Base-by-base conservation (phyloP, 2,113 vertebrate species). In the Xyliphius kryptos region DNA sequence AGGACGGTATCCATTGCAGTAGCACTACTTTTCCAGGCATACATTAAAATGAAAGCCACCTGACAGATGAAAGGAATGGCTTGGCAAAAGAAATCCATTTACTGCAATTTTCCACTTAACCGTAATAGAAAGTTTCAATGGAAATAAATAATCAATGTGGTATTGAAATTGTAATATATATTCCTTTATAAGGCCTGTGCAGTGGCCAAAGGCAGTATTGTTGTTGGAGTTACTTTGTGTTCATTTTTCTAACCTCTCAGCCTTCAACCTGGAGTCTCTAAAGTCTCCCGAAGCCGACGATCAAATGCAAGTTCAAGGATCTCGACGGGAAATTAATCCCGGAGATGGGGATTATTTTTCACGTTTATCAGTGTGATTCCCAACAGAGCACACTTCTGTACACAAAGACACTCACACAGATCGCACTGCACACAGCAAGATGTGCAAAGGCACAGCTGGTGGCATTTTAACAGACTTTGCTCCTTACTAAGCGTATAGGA, bases 351-450 rank as follows among this genome's bases (percentile, higher is more conserved):
- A 50, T 51, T 62, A 51, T 62, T 52, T 52, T 52, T 47, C 14
- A 47, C 37, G 43, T 63, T 51, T 43, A 62, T 63, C 49, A 53
- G 61, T 44, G 16, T 53, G 21, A 53, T 63, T 36, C 38, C 38
- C 48, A 14, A 2, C 60, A 62, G 60, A 62, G 36, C 20, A 13
- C 32, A 10, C 32, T 10, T 32, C 17, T 22, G 38, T 22, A 48
- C 15, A 37, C n/a, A 36, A 21, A 20, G 8, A 60, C 58, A 60
- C 56, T 22, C 44, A 47, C n/a, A 49, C 58, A 38, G 15, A 17
- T 49, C n/a, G 13, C n/a, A 21, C 55, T 32, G n/a, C 56, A 59
- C 41, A 59, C n/a, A 14, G 44, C 26, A 20, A 13, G 56, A 59
- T 59, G 56, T 17, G 22, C 41, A 32, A 12, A 47, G 43, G 40